Evolutionary conservation across 2,113 vertebrate species (phyloP).

Genomic region (Urocynchramus pylzowi): DNA sequence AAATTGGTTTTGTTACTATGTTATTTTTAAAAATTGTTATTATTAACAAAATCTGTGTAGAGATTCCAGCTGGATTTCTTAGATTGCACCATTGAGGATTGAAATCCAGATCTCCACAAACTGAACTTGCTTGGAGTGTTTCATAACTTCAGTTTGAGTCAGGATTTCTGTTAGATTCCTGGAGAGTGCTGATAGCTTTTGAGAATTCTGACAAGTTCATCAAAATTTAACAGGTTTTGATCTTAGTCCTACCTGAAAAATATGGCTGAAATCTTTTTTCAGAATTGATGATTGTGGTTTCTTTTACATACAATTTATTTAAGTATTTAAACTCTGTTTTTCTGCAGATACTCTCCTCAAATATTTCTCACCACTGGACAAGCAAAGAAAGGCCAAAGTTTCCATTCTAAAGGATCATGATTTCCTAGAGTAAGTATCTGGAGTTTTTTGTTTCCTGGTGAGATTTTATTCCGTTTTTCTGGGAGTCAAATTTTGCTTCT

Average conservation of each 20-base stretch:
- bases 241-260: neutral
- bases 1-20: neutral
- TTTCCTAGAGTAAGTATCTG: constrained; percentile 78
- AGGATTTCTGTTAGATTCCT: neutral
- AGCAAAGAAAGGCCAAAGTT: constrained; percentile 81
- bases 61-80: neutral
- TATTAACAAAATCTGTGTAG: neutral
- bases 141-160: neutral
- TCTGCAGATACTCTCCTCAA: constrained; percentile 76
- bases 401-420: constrained; percentile 80
- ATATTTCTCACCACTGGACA: constrained; percentile 71
- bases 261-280: neutral
- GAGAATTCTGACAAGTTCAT: neutral
- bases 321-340: neutral
- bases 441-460: neutral
- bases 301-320: neutral
- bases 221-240: neutral
- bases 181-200: neutral
- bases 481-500: neutral
- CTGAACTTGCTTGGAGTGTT: neutral
- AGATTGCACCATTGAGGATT: neutral
- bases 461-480: neutral
- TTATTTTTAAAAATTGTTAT: neutral
- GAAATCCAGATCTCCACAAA: neutral
- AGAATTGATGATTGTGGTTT: neutral